phyloP scores from a whole-genome alignment of 2,113 vertebrate species.

The Aviceda subcristata region DNA sequence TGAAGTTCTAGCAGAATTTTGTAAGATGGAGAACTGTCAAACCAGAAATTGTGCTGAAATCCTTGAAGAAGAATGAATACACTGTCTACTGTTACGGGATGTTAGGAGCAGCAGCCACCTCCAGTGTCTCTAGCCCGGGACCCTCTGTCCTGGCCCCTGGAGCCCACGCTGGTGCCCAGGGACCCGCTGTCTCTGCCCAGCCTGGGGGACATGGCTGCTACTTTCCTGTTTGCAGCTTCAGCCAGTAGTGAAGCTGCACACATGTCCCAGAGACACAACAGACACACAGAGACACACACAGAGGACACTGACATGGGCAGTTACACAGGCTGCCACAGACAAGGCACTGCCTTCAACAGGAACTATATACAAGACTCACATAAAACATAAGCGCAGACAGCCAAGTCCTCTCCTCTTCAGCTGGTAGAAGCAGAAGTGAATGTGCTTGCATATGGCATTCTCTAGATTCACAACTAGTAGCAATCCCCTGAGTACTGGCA shows the following conservation, averaged over 20 bases:
- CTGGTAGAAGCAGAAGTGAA: neutral
- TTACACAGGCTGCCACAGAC: neutral
- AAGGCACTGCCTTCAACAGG: neutral
- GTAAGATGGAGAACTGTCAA: neutral
- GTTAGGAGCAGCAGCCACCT: neutral
- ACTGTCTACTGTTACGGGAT: neutral
- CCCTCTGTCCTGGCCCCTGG: neutral
- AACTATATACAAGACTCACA: neutral
- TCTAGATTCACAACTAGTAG: neutral
- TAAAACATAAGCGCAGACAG: neutral
- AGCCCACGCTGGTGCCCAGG: neutral
- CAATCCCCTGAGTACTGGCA: neutral
- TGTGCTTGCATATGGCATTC: no score
- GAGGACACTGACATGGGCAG: neutral
- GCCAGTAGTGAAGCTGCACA: rapidly evolving
- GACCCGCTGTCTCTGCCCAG: neutral
- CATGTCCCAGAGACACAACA: neutral
- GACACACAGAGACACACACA: neutral
- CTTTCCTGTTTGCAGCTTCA: neutral
- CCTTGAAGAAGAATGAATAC: neutral
- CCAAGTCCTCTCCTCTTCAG: neutral
- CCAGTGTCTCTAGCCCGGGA: neutral
- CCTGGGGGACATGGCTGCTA: rapidly evolving
- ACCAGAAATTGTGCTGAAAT: neutral
- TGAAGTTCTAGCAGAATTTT: neutral